Evolutionary conservation across 2,888 invertebrate species (phyloP), one percentile per base, ranked within the genome.

Genomic region (Brassicogethes aeneus): DNA sequence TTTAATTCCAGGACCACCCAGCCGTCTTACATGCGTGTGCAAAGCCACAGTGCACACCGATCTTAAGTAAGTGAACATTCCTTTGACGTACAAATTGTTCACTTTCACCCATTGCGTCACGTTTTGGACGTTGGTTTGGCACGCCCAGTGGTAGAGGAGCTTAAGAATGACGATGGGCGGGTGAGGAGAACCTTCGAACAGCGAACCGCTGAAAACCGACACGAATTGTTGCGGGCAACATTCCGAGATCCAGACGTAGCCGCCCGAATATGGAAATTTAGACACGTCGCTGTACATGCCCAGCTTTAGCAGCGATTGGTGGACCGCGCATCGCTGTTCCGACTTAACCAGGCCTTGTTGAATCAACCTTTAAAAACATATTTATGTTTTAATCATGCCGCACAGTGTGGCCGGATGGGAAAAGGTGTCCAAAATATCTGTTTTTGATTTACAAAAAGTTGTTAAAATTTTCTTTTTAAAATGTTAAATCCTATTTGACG

Each of bases 161-260:
- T 91, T 91, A 1, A 92, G 68, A 5, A 91, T 70, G 0, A 86
- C 82, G 23, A 84, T 83, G 0, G 92, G 90, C 0, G 87, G 83
- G 66, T 90, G 85, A 0, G 85, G 82, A 2, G 88, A 84, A 0
- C 85, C 85, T 66, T 91, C 90, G 59, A 91, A 92, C 39, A 92
- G 74, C 0, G 91, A 91, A 16, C 88, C 87, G 48, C 81, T 82
- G 66, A 89, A 91, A 0, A 91, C 88, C 0, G 91, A 91, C 2
- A 90, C 84, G 61, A 86, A 89, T 35, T 84, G 77, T 5, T 84
- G 83, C 0, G 87, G 85, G 54, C 91, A 91, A 60, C 90, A 91
- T 47, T 86, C 85, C 0, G 85, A 85, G 50, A 91, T 87, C 91
- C 91, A 91, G 1, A 91, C 90, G 59, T 91, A 91, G 23, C 91